A percentile compares a stretch with the other conserved stretches of the same genome.
phyloP scores from a whole-genome alignment of 1,140 invertebrate genomes.

The Bombus waltoni region DNA sequence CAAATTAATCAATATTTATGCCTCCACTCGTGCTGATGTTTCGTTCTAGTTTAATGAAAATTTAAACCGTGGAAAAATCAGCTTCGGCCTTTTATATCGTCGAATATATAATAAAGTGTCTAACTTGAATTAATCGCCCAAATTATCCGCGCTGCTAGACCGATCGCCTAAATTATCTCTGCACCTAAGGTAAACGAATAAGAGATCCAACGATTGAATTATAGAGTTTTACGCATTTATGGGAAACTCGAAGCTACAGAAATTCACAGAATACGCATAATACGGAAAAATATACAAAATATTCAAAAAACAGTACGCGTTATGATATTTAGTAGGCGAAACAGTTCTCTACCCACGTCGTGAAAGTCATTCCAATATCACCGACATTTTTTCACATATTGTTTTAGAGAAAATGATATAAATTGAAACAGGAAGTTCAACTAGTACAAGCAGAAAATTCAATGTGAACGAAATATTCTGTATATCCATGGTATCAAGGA shows the following conservation, averaged over 20 bases:
- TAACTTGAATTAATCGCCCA: neutral
- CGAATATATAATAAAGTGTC: neutral
- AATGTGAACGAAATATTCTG: neutral
- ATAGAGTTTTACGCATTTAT: too few relatives aligned
- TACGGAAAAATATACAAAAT: too few relatives aligned
- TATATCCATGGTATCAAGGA: neutral
- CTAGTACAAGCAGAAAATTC: neutral
- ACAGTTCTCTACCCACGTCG: too few relatives aligned
- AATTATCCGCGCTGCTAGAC: neutral
- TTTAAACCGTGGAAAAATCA: neutral
- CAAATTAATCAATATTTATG: constrained; percentile 10
- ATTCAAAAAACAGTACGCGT: too few relatives aligned
- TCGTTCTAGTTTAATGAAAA: neutral
- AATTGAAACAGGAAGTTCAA: neutral
- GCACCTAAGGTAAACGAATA: too few relatives aligned
- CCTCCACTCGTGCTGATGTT: neutral
- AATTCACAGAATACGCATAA: too few relatives aligned
- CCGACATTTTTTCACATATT: neutral
- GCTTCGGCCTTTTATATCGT: neutral
- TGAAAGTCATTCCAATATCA: too few relatives aligned
- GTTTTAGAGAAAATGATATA: neutral
- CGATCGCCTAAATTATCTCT: neutral
- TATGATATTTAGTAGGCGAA: too few relatives aligned
- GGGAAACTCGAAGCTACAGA: too few relatives aligned
- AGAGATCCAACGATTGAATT: neutral